Percentiles rank a stretch among this genome's conserved stretches.
Evolutionary conservation across 2,888 invertebrate genomes (phyloP).

Genomic region (Teinopalpus imperialis): DNA sequence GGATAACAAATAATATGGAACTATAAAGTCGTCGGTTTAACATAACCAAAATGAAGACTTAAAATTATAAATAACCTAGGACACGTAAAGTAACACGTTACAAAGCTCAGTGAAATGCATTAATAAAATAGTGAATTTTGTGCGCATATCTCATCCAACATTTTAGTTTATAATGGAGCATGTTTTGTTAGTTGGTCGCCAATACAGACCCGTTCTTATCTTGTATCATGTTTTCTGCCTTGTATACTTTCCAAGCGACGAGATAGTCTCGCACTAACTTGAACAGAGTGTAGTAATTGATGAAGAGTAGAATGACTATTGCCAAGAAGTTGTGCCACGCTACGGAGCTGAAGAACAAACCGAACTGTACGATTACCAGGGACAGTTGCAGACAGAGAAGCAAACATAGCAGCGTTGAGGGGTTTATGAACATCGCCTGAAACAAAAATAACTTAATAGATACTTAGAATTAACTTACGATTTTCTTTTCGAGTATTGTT

Average conservation of each 20-base stretch:
- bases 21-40: too few relatives aligned
- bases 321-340: conserved; percentile 97
- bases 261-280: conserved; percentile 93
- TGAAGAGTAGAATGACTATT: conserved; percentile 91
- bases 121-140: not conserved
- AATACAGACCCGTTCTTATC: conserved; percentile 68
- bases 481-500: too few relatives aligned
- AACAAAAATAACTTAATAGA: too few relatives aligned
- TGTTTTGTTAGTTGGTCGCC: conserved; percentile 19
- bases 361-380: conserved; percentile 89
- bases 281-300: conserved; percentile 95
- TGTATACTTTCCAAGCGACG: conserved; percentile 91
- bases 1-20: too few relatives aligned
- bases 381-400: conserved; percentile 87
- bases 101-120: conserved; percentile 15
- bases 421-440: conserved; percentile 94
- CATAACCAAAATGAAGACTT: too few relatives aligned
- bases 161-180: not conserved
- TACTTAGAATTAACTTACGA: too few relatives aligned
- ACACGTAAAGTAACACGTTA: too few relatives aligned
- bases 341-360: conserved; percentile 88
- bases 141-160: conserved; percentile 3
- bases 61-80: too few relatives aligned
- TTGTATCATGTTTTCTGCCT: conserved; percentile 86
- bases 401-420: conserved; percentile 88